A percentile compares a stretch with the other conserved stretches of the same genome.
Conservation (phyloP, 2,113 vertebrate species). For the Clarias gariepinus region DNA sequence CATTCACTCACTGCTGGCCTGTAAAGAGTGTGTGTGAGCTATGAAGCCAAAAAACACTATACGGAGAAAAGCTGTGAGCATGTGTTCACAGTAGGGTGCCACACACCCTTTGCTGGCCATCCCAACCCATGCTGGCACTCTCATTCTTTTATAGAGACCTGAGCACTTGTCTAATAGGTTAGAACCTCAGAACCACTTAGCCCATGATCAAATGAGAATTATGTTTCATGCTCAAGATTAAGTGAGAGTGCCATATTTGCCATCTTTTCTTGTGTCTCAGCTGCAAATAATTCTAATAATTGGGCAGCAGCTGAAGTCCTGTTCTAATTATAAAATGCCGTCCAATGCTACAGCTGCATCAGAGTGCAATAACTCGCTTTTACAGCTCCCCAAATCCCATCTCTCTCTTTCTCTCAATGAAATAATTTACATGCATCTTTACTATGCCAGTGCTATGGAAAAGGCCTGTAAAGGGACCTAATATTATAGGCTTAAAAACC, state of each 20-base stretch:
- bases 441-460: slow-evolving; percentile 57
- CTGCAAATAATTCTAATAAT: slow-evolving; percentile 70
- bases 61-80: slow-evolving; percentile 24
- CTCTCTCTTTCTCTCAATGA: slow-evolving; percentile 68
- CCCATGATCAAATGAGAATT: slow-evolving; percentile 64
- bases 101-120: slow-evolving; percentile 13
- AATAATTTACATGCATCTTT: slow-evolving; percentile 63
- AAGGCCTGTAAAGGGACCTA: slow-evolving; percentile 56
- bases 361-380: slow-evolving; percentile 66
- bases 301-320: slow-evolving; percentile 59
- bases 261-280: slow-evolving; percentile 57
- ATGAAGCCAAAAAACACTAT: slow-evolving; percentile 55
- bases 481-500: slow-evolving; percentile 52
- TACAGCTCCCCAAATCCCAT: slow-evolving; percentile 63
- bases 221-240: slow-evolving; percentile 66
- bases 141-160: slow-evolving; percentile 52
- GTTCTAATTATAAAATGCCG: slow-evolving; percentile 66
- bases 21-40: background rate
- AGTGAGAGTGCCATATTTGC: slow-evolving; percentile 43
- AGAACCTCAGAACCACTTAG: slow-evolving; percentile 50
- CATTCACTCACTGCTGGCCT: slow-evolving; percentile 34
- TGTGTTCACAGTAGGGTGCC: slow-evolving; percentile 28
- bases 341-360: slow-evolving; percentile 63
- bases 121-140: slow-evolving; percentile 32
- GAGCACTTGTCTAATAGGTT: slow-evolving; percentile 41